Evolutionary conservation across 2,113 vertebrate species (phyloP).

Genomic region (Melanostigma gelatinosum): DNA sequence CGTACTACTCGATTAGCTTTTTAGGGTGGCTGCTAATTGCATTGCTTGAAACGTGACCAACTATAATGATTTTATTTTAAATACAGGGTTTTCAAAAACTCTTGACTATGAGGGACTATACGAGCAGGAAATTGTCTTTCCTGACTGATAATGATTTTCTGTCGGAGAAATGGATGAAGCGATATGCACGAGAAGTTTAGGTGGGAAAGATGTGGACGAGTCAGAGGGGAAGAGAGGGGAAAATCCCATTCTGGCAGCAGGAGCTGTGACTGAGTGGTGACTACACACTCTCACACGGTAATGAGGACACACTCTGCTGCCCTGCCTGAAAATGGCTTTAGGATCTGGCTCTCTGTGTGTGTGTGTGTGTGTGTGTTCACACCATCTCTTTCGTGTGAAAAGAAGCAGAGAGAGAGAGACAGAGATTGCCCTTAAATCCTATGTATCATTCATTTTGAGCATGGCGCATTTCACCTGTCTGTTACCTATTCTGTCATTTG

Average conservation of each 20-base stretch:
- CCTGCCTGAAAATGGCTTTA: slow-evolving; percentile 70
- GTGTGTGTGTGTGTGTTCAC: not conserved
- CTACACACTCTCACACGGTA: slow-evolving; percentile 70
- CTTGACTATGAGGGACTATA: slow-evolving; percentile 56
- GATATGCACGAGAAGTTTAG: slow-evolving; percentile 74
- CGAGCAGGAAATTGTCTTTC: slow-evolving; percentile 77
- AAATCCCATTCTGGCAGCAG: slow-evolving; percentile 69
- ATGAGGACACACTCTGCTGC: slow-evolving; percentile 75
- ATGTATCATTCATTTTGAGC: slow-evolving; percentile 61
- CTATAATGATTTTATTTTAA: not conserved
- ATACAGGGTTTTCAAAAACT: slow-evolving; percentile 32
- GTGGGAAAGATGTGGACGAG: slow-evolving; percentile 63
- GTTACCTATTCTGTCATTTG: slow-evolving; percentile 39
- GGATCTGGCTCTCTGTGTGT: slow-evolving; percentile 27
- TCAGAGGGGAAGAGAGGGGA: slow-evolving; percentile 47
- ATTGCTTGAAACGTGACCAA: not conserved
- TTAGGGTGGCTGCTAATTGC: not conserved
- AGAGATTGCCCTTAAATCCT: slow-evolving; percentile 60
- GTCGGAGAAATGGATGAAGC: slow-evolving; percentile 77
- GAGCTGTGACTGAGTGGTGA: slow-evolving; percentile 75
- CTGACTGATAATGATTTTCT: slow-evolving; percentile 78
- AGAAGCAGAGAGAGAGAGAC: slow-evolving; percentile 46
- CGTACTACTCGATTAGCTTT: not conserved
- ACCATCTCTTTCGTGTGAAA: slow-evolving; percentile 32
- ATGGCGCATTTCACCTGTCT: slow-evolving; percentile 58